These are phyloP conservation scores for Papilio gigon DNA, from an alignment of 2,888 invertebrate genomes.

Conservation along the genomic window DNA sequence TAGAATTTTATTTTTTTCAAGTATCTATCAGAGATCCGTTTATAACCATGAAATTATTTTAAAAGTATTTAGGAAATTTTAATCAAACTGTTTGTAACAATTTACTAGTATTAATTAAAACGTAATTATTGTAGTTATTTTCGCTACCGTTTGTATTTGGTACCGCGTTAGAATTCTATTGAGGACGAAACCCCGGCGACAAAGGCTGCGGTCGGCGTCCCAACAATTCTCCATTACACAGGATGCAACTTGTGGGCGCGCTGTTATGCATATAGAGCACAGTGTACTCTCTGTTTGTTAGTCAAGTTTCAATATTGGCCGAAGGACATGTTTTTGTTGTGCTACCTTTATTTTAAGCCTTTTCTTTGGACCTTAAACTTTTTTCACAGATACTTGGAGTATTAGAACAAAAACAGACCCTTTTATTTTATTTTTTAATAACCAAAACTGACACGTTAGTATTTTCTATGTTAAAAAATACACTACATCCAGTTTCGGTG, in stretches of 20 bases:
- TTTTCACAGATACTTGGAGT: background rate
- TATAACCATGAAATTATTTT: too few relatives aligned
- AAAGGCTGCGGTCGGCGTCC: constrained; percentile 28
- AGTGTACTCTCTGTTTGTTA: background rate
- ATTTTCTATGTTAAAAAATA: too few relatives aligned
- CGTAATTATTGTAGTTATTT: background rate
- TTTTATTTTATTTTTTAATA: too few relatives aligned
- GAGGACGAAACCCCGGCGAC: constrained; percentile 20
- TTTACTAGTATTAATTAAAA: too few relatives aligned
- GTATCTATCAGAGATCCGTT: too few relatives aligned
- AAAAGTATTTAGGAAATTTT: too few relatives aligned
- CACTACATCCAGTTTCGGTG: too few relatives aligned
- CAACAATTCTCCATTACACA: constrained; percentile 25
- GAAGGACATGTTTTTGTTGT: background rate
- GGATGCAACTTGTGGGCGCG: constrained; percentile 15
- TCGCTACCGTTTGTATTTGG: constrained; percentile 1
- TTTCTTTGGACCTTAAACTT: background rate
- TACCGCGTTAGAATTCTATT: background rate
- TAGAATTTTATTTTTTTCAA: too few relatives aligned
- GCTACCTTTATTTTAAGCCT: background rate
- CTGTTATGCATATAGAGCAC: constrained; percentile 2
- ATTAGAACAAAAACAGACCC: too few relatives aligned
- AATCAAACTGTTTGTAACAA: too few relatives aligned
- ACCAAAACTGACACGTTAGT: too few relatives aligned
- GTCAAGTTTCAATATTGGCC: background rate